These are phyloP conservation scores for Hololepta plana DNA, from an alignment of 2,888 invertebrate species.

Conservation along the genomic window DNA sequence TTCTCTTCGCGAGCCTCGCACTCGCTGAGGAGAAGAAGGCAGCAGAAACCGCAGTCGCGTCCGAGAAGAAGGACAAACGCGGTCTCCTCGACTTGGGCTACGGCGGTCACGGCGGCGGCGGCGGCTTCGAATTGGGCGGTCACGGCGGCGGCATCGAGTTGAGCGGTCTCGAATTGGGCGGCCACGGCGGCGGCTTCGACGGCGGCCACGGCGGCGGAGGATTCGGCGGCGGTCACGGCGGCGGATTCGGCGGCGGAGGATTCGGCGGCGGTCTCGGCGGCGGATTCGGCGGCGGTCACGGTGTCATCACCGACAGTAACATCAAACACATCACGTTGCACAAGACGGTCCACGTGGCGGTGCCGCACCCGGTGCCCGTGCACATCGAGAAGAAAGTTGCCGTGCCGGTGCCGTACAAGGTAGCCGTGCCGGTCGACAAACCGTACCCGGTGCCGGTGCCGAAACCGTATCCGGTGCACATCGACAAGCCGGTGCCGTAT, in stretches of 20 bases:
- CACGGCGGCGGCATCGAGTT: slow-evolving; percentile 7
- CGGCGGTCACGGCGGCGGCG: slow-evolving; percentile 10
- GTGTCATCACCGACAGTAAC: slow-evolving; percentile 11
- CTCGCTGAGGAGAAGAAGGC: too few species aligned
- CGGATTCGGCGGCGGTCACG: slow-evolving; percentile 8
- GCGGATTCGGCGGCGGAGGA: slow-evolving; percentile 8
- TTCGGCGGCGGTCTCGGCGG: slow-evolving; percentile 8
- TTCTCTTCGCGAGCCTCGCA: too few species aligned
- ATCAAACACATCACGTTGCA: slow-evolving; percentile 36
- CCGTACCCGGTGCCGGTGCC: slow-evolving; percentile 32
- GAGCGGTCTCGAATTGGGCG: slow-evolving; percentile 10
- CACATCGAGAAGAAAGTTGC: slow-evolving; percentile 42
- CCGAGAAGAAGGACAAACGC: slow-evolving; percentile 17
- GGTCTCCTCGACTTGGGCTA: slow-evolving; percentile 17
- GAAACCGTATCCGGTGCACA: slow-evolving; percentile 27
- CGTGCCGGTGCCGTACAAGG: slow-evolving; percentile 27
- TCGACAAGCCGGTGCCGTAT: slow-evolving; percentile 31
- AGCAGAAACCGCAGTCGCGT: too few species aligned
- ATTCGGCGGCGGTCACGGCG: too few species aligned
- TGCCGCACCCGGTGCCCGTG: slow-evolving; percentile 39
- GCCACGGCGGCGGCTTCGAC: slow-evolving; percentile 12
- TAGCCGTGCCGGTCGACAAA: slow-evolving; percentile 14
- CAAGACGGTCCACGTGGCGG: slow-evolving; percentile 37
- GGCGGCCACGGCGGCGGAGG: slow-evolving; percentile 12
- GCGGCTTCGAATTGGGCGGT: slow-evolving; percentile 4